These are phyloP conservation scores for Sebastes flavidus DNA, from an alignment of 2,797 vertebrate genomes.

Conservation along the genomic window DNA sequence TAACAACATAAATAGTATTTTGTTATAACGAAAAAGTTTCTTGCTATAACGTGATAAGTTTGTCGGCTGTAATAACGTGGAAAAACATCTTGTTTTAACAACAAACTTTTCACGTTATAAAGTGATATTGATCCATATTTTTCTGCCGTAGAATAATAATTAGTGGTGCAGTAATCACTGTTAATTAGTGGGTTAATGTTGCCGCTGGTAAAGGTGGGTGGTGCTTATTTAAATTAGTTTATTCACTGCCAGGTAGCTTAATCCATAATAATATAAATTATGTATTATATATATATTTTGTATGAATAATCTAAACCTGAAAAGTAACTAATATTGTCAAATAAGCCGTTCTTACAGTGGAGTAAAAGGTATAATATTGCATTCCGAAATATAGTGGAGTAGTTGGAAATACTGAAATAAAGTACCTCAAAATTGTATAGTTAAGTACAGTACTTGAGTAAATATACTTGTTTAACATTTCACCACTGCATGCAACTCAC, in stretches of 20 bases:
- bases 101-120: too few species aligned
- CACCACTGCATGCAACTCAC: not conserved
- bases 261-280: not conserved
- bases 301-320: not conserved
- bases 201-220: not conserved
- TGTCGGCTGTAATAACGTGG: too few species aligned
- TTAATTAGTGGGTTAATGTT: not conserved
- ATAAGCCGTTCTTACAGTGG: too few species aligned
- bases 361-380: not conserved
- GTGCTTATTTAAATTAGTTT: not conserved
- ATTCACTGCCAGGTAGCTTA: not conserved
- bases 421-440: not conserved
- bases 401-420: not conserved
- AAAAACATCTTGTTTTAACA: too few species aligned
- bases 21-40: too few species aligned
- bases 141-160: not conserved
- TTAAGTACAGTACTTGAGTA: not conserved
- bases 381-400: not conserved
- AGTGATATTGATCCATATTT: too few species aligned
- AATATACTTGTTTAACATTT: not conserved
- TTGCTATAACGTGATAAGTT: too few species aligned
- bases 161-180: not conserved
- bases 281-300: not conserved
- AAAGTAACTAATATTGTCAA: not conserved
- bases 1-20: too few species aligned